Conservation (phyloP, 2,888 invertebrate genomes). For the Phanerotoma sp. region DNA sequence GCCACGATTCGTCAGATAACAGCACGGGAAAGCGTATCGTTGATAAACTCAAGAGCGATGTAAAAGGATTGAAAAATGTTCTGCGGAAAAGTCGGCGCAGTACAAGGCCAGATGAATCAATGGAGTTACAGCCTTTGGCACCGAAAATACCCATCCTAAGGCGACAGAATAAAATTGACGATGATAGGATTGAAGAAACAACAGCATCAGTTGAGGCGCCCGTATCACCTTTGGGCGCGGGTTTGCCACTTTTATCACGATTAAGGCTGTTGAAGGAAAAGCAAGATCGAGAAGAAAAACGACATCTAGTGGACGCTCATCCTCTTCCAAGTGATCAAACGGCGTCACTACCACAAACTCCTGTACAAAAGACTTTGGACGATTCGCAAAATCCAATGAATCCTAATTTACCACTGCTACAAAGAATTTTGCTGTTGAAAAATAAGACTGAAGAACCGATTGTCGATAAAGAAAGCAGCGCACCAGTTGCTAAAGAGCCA, state of each 20-base stretch:
- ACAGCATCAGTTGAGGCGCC: slow-evolving; percentile 63
- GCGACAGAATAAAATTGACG: slow-evolving; percentile 59
- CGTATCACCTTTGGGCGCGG: slow-evolving; percentile 79
- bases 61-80: slow-evolving; percentile 69
- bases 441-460: slow-evolving; percentile 68
- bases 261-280: slow-evolving; percentile 82
- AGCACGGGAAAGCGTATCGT: slow-evolving; percentile 76
- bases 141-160: slow-evolving; percentile 53
- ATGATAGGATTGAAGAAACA: slow-evolving; percentile 49
- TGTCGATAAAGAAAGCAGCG: slow-evolving; percentile 39
- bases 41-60: slow-evolving; percentile 81
- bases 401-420: slow-evolving; percentile 66
- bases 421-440: slow-evolving; percentile 74
- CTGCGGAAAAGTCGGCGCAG: slow-evolving; percentile 61
- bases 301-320: slow-evolving; percentile 45
- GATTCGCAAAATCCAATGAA: slow-evolving; percentile 42
- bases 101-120: slow-evolving; percentile 61
- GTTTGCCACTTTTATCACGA: slow-evolving; percentile 76
- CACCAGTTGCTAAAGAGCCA: slow-evolving; percentile 45
- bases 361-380: neutral
- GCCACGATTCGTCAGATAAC: slow-evolving; percentile 62
- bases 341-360: neutral
- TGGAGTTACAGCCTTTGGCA: slow-evolving; percentile 69
- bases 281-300: slow-evolving; percentile 64
- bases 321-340: slow-evolving; percentile 24